Conservation (phyloP, 64 coral and sea anemone species). For the Montipora sp. region DNA sequence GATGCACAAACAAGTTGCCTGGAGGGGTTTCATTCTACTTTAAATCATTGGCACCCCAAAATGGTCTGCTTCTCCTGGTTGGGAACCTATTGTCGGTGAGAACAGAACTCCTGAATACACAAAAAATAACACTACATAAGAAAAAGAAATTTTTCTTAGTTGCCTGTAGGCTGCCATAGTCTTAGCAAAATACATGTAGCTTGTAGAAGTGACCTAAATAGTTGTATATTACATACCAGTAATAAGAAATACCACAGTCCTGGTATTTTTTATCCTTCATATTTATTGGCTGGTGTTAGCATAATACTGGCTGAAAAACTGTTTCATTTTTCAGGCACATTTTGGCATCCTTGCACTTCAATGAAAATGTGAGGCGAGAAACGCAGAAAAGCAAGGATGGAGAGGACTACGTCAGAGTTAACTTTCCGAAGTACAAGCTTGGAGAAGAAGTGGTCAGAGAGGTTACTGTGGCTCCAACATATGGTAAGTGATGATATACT, state of each 20-base stretch:
- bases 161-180: no score
- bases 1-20: slow-evolving; percentile 31
- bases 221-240: no score
- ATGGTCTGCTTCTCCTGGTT: slow-evolving; percentile 33
- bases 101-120: no score
- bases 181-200: no score
- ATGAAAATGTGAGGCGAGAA: slow-evolving; percentile 59
- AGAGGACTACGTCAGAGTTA: slow-evolving; percentile 3
- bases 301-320: neutral
- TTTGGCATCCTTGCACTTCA: slow-evolving; percentile 60
- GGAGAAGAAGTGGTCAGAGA: slow-evolving; percentile 70
- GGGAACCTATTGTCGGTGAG: slow-evolving; percentile 32
- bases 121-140: no score
- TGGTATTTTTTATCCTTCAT: neutral
- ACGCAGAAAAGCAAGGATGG: slow-evolving; percentile 37
- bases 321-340: slow-evolving; percentile 49
- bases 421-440: slow-evolving; percentile 61
- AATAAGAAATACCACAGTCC: neutral
- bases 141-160: no score
- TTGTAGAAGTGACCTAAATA: no score
- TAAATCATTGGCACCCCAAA: slow-evolving; percentile 39
- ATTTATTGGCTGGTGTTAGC: neutral
- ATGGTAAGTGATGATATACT: slow-evolving; percentile 26
- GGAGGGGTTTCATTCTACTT: slow-evolving; percentile 14
- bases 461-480: slow-evolving; percentile 60